Evolutionary conservation across 2,797 vertebrate species (phyloP), one percentile per base, ranked within the genome.

Genomic region (Rhynchonycteris naso): DNA sequence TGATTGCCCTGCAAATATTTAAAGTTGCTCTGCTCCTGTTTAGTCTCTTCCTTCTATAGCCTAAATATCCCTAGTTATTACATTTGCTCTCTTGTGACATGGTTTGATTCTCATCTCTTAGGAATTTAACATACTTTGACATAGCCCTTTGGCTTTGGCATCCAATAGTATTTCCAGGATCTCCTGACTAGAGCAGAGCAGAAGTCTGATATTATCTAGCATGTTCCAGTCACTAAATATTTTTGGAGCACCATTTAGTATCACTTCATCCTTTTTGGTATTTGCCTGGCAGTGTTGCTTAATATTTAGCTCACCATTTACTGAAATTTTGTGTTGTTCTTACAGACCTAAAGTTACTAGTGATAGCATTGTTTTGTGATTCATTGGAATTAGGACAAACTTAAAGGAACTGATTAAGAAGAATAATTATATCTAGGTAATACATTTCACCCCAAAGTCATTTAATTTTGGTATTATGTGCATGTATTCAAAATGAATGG

Each of bases 391-490:
- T 88, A 79, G 54, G 61, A 81, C 56, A 93, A 71, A 24, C 16
- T 63, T 90, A 74, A 81, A 68, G 33, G 50, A 47, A 92, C 66
- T 95, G 69, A 72, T 43, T 72, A 92, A 92, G 85, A 88, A 56
- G 10, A 91, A 59, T 68, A 66, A 78, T 79, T 97, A 72, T 90
- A 79, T 68, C 18, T 90, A 76, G n/a, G 13, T 92, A 93, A 71
- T 94, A 19, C 87, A 87, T 72, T 95, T 90, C 66, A 80, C n/a
- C 54, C 74, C 18, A 81, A 58, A 96, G 79, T 74, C 22, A 5
- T 69, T 96, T 89, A 82, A 68, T 92, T 95, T 96, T 61, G 91
- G 19, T 71, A 33, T 84, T 91, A n/a, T 47, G 19, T 84, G 19
- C 69, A 58, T 69, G 81, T 93, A 82, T 78, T 71, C 58, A 79